Conservation (phyloP, 2,113 vertebrate species). For the Alethe diademata region DNA sequence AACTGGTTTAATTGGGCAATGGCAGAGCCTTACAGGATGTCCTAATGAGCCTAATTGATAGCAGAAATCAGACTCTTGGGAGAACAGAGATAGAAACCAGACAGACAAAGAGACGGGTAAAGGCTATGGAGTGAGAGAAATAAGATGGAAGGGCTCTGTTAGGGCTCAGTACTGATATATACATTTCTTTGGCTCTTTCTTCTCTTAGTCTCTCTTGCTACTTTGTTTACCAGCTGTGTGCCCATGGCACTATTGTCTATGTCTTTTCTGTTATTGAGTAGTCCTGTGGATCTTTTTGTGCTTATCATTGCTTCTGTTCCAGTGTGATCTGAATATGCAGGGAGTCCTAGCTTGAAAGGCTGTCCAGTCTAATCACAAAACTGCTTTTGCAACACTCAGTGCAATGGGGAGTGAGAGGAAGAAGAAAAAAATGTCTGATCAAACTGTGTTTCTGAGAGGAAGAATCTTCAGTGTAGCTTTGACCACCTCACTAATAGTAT, state of each 20-base stretch:
- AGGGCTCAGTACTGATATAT: background rate
- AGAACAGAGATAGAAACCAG: background rate
- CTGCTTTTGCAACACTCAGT: background rate
- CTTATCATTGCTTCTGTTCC: background rate
- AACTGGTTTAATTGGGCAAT: constrained; percentile 14
- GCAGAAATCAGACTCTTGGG: background rate
- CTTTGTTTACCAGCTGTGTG: background rate
- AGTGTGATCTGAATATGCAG: background rate
- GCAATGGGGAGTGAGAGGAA: background rate
- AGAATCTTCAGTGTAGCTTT: background rate
- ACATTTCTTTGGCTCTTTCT: background rate
- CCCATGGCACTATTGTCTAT: background rate
- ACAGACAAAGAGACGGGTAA: background rate
- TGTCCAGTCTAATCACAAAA: constrained; percentile 12
- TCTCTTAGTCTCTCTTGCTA: background rate
- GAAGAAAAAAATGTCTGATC: background rate
- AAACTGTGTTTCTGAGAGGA: background rate
- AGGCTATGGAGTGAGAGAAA: background rate
- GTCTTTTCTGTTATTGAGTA: background rate
- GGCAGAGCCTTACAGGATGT: background rate
- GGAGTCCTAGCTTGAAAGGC: background rate
- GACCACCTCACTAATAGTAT: background rate
- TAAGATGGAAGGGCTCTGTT: background rate
- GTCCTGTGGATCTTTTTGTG: background rate
- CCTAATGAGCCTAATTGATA: constrained; percentile 42